Conservation (phyloP, 1,140 invertebrate species). For the Rhopalosiphum maidis region DNA sequence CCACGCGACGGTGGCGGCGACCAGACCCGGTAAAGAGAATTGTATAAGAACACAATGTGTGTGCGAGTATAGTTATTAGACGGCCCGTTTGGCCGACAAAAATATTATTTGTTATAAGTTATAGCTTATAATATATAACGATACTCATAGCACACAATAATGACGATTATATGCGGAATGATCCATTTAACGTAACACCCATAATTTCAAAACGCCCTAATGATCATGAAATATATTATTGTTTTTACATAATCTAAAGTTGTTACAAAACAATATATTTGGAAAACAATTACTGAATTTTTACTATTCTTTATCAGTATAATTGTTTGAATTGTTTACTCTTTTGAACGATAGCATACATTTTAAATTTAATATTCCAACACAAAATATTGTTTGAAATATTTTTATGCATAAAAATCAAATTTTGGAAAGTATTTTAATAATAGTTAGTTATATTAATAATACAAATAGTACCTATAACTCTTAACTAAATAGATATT, state of each 20-base stretch:
- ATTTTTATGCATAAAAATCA: not conserved
- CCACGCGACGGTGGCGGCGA: not conserved
- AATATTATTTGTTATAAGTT: conserved; percentile 5
- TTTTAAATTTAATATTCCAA: not conserved
- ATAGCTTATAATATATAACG: not conserved
- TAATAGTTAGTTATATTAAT: too few relatives aligned
- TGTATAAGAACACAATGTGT: not conserved
- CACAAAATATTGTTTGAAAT: not conserved
- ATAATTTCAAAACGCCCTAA: too few relatives aligned
- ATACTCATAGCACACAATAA: not conserved
- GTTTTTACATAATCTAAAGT: not conserved
- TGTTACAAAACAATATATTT: not conserved
- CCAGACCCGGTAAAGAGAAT: not conserved
- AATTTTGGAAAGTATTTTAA: not conserved
- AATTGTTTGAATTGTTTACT: not conserved
- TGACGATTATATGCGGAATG: not conserved
- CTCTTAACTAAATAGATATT: too few relatives aligned
- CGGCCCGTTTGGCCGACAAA: conserved; percentile 25
- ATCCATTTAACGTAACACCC: not conserved
- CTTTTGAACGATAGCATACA: not conserved
- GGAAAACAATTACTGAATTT: not conserved
- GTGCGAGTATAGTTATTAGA: not conserved
- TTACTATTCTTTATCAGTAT: not conserved
- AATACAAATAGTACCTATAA: too few relatives aligned
- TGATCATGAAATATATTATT: too few relatives aligned